Evolutionary conservation across 2,113 vertebrate species (phyloP), one percentile per base, ranked within the genome.

Genomic region (Triplophysa rosa): DNA sequence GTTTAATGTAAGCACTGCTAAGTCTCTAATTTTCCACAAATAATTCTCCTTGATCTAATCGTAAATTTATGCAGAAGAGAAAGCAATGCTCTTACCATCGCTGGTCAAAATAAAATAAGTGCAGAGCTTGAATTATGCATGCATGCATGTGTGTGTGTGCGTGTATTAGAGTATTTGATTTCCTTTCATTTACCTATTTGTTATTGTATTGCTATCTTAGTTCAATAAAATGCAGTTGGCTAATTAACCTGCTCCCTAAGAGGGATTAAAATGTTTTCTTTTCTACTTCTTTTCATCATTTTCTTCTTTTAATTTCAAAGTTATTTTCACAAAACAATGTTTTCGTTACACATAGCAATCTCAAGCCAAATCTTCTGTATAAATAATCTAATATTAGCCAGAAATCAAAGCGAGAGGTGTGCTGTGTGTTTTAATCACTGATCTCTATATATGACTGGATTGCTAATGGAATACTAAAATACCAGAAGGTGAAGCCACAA

Each of bases 1-100:
- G 82, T 81, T 88, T 90, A 89, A 91, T 92, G 87, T 91, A 90
- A 92, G 89, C 90, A 84, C 87, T 86, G 85, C 89, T 90, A 90
- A 88, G 84, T 87, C 88, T 89, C 86, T 90, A 88, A 91, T 93
- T 91, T 92, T 87, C 83, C 84, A 91, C 89, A 90, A 92, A 92
- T 92, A 91, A 92, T 92, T 92, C 90, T 84, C 86, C 88, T 92
- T 92, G 89, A 92, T 92, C 89, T 91, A 84, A 65, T 87, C 82
- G 73, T 47, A 86, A 88, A 92, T 92, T 86, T 90, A 91, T 93
- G 87, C 89, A 83, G 77, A 71, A 71, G 79, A 61, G 81, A 81
- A 82, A 84, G 83, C 26, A 68, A 84, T 69, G 61, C 85, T 88
- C 87, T 87, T 87, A 90, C 89, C 84, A 86, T 19, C 79, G 87